Conservation (phyloP, 37 sponge, comb jelly and placozoan species). For the Aplysina aerophoba region DNA sequence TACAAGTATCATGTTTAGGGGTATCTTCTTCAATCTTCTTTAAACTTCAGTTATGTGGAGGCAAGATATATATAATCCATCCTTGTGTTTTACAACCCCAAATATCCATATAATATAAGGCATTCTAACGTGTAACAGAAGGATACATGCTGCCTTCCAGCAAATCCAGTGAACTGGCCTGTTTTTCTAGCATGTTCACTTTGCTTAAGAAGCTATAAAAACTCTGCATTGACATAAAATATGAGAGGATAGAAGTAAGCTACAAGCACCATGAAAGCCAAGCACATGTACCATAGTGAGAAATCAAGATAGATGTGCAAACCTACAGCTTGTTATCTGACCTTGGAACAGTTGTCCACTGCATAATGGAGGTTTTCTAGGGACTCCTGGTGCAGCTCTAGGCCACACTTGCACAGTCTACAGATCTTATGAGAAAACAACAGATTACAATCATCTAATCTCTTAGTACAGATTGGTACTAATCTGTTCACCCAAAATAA, state of each 20-base stretch:
- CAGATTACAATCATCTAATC: too few species aligned
- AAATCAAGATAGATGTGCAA: background rate
- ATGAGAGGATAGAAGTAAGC: background rate
- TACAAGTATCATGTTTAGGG: too few species aligned
- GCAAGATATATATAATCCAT: too few species aligned
- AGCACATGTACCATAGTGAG: background rate
- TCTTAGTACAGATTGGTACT: too few species aligned
- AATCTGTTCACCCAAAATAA: too few species aligned
- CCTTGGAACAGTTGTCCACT: conserved; percentile 1
- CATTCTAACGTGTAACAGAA: background rate
- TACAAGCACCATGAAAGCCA: background rate
- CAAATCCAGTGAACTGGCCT: background rate
- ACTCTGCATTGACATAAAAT: background rate
- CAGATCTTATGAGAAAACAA: background rate
- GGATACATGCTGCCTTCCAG: background rate
- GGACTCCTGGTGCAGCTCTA: background rate
- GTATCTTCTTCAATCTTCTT: too few species aligned
- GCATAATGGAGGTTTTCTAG: background rate
- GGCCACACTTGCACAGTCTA: background rate
- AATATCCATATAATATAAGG: too few species aligned
- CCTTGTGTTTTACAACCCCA: too few species aligned
- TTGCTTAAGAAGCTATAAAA: background rate
- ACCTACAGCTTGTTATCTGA: background rate
- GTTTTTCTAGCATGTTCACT: background rate
- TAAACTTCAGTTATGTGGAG: too few species aligned